Percentiles rank a stretch among this genome's conserved stretches.
Evolutionary conservation across 2,797 vertebrate species (phyloP).

Genomic region (Enteromius paludinosus): DNA sequence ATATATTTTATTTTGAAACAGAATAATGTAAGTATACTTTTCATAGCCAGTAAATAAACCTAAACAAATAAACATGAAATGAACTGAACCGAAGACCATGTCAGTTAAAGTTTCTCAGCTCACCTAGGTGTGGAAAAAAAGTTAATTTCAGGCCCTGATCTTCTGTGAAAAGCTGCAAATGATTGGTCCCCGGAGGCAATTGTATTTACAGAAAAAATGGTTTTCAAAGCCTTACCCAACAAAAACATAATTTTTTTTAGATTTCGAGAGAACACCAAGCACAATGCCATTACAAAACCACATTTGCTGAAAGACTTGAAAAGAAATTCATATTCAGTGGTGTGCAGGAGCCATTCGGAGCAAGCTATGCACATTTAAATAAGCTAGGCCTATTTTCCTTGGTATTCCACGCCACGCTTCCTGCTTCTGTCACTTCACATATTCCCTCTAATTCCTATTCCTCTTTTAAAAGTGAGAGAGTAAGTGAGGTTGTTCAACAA

Average conservation of each 20-base stretch:
- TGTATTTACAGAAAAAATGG: background rate
- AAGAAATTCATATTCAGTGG: slow-evolving; percentile 50
- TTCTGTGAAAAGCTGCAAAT: background rate
- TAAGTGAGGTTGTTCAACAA: slow-evolving; percentile 32
- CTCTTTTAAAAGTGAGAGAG: slow-evolving; percentile 36
- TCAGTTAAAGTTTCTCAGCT: slow-evolving; percentile 13
- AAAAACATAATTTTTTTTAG: background rate
- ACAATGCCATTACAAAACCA: slow-evolving; percentile 5
- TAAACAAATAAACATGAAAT: background rate
- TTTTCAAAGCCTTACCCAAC: slow-evolving; percentile 12
- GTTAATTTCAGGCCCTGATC: background rate
- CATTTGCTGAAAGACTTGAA: slow-evolving; percentile 22
- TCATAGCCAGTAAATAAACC: background rate
- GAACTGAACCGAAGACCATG: background rate
- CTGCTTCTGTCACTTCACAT: slow-evolving; percentile 26
- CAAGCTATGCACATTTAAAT: slow-evolving; percentile 38
- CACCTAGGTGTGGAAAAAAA: slow-evolving; percentile 2
- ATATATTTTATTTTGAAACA: background rate
- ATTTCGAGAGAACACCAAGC: slow-evolving; percentile 31
- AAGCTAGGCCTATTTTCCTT: slow-evolving; percentile 30
- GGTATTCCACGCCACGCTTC: slow-evolving; percentile 27
- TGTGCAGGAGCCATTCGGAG: slow-evolving; percentile 30
- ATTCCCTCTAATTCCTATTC: slow-evolving; percentile 23
- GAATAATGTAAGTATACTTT: background rate
- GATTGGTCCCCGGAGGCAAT: slow-evolving; percentile 6